Percentiles rank a stretch among this genome's conserved stretches.
Evolutionary conservation across 2,113 vertebrate species (phyloP).

Genomic region (Gnathonemus echidnorhynchus): DNA sequence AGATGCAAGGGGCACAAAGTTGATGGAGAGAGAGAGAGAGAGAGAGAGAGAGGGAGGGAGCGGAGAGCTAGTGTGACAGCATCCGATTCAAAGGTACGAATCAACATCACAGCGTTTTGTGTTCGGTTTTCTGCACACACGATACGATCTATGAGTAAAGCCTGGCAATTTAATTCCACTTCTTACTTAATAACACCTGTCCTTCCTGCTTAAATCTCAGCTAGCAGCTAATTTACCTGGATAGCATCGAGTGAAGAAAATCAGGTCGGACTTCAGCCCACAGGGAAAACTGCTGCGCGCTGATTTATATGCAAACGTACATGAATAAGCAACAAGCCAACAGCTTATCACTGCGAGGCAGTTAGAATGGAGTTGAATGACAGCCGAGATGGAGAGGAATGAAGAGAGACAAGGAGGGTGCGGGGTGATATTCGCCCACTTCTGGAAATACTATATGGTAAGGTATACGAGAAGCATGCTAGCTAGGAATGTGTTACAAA

Average conservation of each 20-base stretch:
- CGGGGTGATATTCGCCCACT: not conserved
- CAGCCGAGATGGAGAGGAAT: not conserved
- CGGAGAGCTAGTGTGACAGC: not conserved
- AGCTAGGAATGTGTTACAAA: not conserved
- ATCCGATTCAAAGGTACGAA: not conserved
- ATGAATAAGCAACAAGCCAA: not conserved
- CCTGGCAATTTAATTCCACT: not conserved
- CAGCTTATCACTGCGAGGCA: not conserved
- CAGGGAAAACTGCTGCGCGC: not conserved
- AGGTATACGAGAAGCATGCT: not conserved
- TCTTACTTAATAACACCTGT: not conserved
- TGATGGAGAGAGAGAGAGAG: not conserved
- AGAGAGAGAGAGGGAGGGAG: not conserved
- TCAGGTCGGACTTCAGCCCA: not conserved
- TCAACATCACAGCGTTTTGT: not conserved
- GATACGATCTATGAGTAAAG: not conserved
- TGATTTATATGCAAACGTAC: slow-evolving; percentile 7
- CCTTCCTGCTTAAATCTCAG: not conserved
- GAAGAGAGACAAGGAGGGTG: not conserved
- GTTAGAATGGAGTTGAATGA: not conserved
- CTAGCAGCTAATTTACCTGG: not conserved
- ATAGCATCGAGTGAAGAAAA: not conserved
- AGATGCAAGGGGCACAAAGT: not conserved
- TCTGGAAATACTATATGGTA: not conserved
- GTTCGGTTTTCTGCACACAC: slow-evolving; percentile 17